Evolutionary conservation across 2,113 vertebrate genomes (phyloP).

Genomic region (Gavialis gangeticus): DNA sequence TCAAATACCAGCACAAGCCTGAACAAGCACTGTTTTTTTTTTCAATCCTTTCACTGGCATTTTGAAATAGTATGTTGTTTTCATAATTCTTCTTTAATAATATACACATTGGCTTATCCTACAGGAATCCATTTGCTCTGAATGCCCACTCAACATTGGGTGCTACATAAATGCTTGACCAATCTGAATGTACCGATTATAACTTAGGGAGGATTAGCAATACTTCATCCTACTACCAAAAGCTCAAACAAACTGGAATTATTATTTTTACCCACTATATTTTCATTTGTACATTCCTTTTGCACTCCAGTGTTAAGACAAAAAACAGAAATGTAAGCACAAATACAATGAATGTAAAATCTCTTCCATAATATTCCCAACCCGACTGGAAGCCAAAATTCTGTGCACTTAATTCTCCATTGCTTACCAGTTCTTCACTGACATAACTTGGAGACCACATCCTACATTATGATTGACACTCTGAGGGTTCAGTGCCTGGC

Average conservation of each 20-base stretch:
- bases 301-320: neutral
- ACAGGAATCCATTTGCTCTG: neutral
- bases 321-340: neutral
- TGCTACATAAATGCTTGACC: neutral
- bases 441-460: neutral
- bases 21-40: neutral
- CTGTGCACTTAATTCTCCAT: neutral
- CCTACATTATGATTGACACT: neutral
- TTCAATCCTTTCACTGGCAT: neutral
- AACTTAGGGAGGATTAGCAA: neutral
- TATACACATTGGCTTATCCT: neutral
- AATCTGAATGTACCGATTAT: neutral
- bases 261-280: too few relatives aligned
- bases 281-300: neutral
- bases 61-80: neutral
- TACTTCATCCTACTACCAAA: neutral
- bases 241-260: neutral
- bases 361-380: neutral
- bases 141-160: neutral
- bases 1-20: neutral
- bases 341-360: neutral
- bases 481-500: neutral
- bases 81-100: neutral
- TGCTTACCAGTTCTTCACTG: neutral
- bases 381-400: neutral